Percentiles rank a stretch among this genome's conserved stretches.
Evolutionary conservation across 2,888 invertebrate species (phyloP).

Genomic region (Epirrita christyi): DNA sequence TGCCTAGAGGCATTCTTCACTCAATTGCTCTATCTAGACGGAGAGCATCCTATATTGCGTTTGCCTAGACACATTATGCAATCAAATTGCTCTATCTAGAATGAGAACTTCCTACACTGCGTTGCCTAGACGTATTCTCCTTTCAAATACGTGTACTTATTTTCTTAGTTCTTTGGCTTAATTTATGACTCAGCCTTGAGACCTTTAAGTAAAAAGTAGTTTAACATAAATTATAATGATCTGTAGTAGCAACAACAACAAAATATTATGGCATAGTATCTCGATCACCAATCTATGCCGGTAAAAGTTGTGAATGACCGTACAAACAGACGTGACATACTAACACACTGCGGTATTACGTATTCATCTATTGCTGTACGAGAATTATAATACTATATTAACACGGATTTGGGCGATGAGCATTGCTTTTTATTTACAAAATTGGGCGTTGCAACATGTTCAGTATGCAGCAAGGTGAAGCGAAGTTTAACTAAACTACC

Average conservation of each 20-base stretch:
- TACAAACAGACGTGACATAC: conserved; percentile 33
- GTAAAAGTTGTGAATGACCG: conserved; percentile 31
- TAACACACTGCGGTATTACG: conserved; percentile 33
- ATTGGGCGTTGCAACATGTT: no score
- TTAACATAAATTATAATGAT: not conserved
- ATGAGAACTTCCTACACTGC: no score
- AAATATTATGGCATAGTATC: not conserved
- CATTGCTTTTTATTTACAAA: conserved; percentile 12
- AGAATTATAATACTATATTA: conserved; percentile 20
- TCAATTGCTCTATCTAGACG: no score
- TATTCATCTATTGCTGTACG: conserved; percentile 19
- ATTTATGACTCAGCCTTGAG: not conserved
- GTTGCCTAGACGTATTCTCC: no score
- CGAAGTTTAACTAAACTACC: no score
- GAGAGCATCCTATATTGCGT: no score
- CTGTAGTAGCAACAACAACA: no score
- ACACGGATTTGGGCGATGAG: conserved; percentile 15
- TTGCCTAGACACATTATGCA: no score
- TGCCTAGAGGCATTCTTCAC: no score
- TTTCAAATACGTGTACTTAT: not conserved
- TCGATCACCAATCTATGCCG: conserved; percentile 8
- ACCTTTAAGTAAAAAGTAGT: not conserved
- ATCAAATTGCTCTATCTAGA: no score
- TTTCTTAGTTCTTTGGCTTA: not conserved
- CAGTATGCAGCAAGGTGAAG: no score